Percentiles rank a stretch among this genome's conserved stretches.
phyloP scores from a whole-genome alignment of 2,888 invertebrate genomes.

The Morpho achilles region DNA sequence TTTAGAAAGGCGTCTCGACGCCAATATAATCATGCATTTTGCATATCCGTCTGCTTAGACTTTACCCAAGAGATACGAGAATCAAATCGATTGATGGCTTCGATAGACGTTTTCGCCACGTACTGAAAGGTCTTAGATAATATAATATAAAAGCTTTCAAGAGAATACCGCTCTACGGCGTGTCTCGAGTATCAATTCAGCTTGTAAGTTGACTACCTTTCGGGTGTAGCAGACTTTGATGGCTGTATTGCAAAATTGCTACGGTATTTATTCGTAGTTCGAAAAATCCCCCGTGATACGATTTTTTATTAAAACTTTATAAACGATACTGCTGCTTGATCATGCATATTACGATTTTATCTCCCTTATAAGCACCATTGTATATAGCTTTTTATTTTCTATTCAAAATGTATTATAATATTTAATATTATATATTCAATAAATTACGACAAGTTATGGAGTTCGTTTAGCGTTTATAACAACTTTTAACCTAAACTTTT shows the following conservation, averaged over 20 bases:
- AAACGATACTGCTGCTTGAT: constrained; percentile 3
- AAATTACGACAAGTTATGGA: too few species aligned
- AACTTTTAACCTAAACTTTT: too few species aligned
- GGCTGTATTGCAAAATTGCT: constrained; percentile 45
- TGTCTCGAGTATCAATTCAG: constrained; percentile 77
- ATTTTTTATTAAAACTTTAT: constrained; percentile 17
- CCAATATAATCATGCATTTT: too few species aligned
- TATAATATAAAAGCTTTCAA: constrained; percentile 79
- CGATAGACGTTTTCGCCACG: constrained; percentile 34
- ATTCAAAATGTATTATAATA: background rate
- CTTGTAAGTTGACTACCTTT: constrained; percentile 71
- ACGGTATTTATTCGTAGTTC: background rate
- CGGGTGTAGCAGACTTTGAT: constrained; percentile 59
- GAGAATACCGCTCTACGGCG: constrained; percentile 69
- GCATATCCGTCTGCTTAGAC: background rate
- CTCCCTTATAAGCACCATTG: constrained; percentile 1
- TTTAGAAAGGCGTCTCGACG: too few species aligned
- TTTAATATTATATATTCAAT: too few species aligned
- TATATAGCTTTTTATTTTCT: constrained; percentile 10
- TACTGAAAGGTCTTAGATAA: constrained; percentile 69
- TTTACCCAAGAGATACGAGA: background rate
- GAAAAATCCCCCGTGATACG: constrained; percentile 56
- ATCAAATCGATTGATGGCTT: constrained; percentile 25
- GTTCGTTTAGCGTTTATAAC: too few species aligned
- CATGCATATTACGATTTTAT: background rate